Evolutionary conservation across 2,113 vertebrate species (phyloP), one percentile per base, ranked within the genome.

Genomic region (Pholis gunnellus): DNA sequence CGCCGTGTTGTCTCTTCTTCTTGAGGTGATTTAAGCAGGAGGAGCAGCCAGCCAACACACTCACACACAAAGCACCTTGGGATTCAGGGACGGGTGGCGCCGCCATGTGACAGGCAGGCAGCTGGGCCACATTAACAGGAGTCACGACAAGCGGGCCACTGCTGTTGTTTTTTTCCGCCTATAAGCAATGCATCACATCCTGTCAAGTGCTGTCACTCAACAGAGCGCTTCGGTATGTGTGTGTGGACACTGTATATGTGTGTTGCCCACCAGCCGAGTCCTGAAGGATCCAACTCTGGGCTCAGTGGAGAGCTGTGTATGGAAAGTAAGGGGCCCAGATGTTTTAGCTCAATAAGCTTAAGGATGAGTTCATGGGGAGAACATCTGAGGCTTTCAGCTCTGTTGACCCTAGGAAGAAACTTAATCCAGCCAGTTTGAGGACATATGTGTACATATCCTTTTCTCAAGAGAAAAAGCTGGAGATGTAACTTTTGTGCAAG

Each of bases 321-420:
- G 44, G 86, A 83, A 87, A 89, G 74, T 63, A 46, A 40, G 48
- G 59, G 75, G 68, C 27, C 84, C 91, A 92, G 90, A 92, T 92
- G 92, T 93, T 92, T 93, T 72, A 85, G 84, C 81, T 92, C 88
- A 86, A 59, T 75, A 70, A 69, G 85, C 87, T 83, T 72, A 75
- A 84, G 72, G 85, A 88, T 89, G 91, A 92, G 87, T 92, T 91
- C 89, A 91, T 83, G 61, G 78, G 13, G 36, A 89, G 88, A 92
- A 90, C 84, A 88, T 90, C 84, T 88, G 78, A 92, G 78, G 65
- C 82, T 84, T 83, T 87, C 67, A 70, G 82, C 72, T 78, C 63
- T 10, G 74, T 82, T 87, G 82, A 87, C 72, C 84, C 36, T 34
- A 56, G 60, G 79, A 79, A 82, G 69, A 85, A 86, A 83, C 59